Base-by-base conservation (phyloP, 1,140 invertebrate species). In the Pseudobourletiella spinata region DNA sequence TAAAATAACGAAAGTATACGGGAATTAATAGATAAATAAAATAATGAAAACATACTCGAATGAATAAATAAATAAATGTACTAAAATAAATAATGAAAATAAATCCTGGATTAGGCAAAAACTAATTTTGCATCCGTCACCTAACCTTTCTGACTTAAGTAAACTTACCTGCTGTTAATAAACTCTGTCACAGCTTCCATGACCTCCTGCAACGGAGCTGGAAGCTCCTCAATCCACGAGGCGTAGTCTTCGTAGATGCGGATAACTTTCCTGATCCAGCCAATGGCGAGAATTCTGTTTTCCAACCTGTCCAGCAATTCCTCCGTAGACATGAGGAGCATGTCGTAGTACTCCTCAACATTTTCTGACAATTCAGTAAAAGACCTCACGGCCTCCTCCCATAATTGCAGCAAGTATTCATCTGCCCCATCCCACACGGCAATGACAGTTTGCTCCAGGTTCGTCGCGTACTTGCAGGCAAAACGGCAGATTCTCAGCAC, bases 151-250 rank as follows among this genome's bases (percentile, higher is more conserved):
- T n/a, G n/a, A n/a, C n/a, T n/a, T 8, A 20, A 32, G 35, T 57
- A 50, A 55, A 30, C 54, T 65, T 61, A 66, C 68, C 48, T 59
- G 14, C 61, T 59, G 8, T 66, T 61, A 0, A 71, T 57, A n/a
- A 59, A 63, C 8, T 68, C 63, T 1, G 16, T 48, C 18, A 66
- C 26, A 18, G 59, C 35, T 15, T 71, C 63, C 15, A 72, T 28
- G 57, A 71, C 71, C 11, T 72, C 72, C 44, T 69, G 66, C n/a
- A 72, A n/a, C n/a, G n/a, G n/a, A n/a, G n/a, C n/a, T 30, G 72
- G 72, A 15, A 73, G 56, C 60, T 73, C 72, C 56, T 72, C 67
- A 42, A 73, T 30, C 72, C 72, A 73, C 8, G 42, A 51, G 3
- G 58, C 42, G 57, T 72, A 73, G n/a, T 67, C 64, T 22, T 68